Percentiles rank a stretch among this genome's conserved stretches.
Evolutionary conservation across 2,113 vertebrate species (phyloP).

Genomic region (Cyphomyrus plagiostoma): DNA sequence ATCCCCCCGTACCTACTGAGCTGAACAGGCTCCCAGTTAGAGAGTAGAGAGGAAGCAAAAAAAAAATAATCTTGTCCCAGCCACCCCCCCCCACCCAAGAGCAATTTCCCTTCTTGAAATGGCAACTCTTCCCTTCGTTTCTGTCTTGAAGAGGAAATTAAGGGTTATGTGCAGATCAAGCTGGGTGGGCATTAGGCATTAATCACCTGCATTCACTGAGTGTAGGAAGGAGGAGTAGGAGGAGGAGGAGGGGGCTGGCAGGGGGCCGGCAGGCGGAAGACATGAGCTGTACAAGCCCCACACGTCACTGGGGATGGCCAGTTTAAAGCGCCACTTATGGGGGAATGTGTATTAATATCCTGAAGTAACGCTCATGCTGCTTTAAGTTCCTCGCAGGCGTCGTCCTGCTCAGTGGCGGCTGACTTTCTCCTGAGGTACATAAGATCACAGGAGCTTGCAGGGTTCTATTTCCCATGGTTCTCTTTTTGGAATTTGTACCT

Average conservation of each 20-base stretch:
- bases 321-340: background rate
- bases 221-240: no score
- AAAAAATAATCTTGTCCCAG: background rate
- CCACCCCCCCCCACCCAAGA: background rate
- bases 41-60: background rate
- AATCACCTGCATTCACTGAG: background rate
- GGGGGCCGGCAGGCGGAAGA: background rate
- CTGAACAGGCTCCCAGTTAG: background rate
- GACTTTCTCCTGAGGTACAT: background rate
- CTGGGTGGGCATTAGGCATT: background rate
- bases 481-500: background rate
- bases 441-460: background rate
- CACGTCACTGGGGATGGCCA: background rate
- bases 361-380: conserved; percentile 29
- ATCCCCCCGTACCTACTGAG: background rate
- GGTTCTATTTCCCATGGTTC: background rate
- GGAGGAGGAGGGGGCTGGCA: background rate
- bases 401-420: conserved; percentile 12
- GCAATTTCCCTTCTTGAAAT: background rate
- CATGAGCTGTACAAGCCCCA: background rate
- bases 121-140: background rate
- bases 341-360: conserved; percentile 32
- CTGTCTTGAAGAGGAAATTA: conserved; percentile 11
- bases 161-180: background rate
- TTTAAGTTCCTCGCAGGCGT: conserved; percentile 35